A percentile compares a stretch with the other conserved stretches of the same genome.
phyloP scores from a whole-genome alignment of 2,113 vertebrate species.

The Megatriorchis doriae region DNA sequence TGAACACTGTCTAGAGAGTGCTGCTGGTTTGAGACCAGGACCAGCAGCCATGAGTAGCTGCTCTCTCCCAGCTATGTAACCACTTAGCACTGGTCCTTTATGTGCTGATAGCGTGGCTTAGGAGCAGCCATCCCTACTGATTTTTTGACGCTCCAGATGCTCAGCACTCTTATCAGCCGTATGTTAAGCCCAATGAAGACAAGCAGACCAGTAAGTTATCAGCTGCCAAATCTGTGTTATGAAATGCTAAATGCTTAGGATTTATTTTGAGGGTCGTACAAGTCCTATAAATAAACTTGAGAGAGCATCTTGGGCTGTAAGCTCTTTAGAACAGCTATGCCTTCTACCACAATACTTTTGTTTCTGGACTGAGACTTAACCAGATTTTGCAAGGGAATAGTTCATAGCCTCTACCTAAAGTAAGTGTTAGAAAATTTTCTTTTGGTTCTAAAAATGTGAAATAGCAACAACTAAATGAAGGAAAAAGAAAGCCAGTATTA shows the following conservation, averaged over 20 bases:
- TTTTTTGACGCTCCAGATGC: neutral
- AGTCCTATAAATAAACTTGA: neutral
- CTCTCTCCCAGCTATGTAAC: neutral
- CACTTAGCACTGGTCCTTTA: accelerated
- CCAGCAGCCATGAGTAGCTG: neutral
- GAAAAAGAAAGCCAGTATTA: neutral
- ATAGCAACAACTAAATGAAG: neutral
- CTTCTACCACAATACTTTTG: neutral
- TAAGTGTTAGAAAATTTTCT: neutral
- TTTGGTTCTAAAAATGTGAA: neutral
- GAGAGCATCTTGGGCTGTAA: neutral
- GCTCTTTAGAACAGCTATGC: neutral
- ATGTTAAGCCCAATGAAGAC: neutral
- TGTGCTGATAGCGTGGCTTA: neutral
- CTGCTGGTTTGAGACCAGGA: neutral
- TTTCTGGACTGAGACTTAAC: neutral
- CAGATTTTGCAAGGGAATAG: neutral
- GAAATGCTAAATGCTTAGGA: neutral
- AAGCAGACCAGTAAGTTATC: neutral
- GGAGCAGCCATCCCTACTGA: neutral
- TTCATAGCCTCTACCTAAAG: neutral
- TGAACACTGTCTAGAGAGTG: accelerated
- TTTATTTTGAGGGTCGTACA: neutral
- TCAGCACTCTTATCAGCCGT: neutral
- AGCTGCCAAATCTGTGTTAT: neutral